Evolutionary conservation across 2,797 vertebrate species (phyloP).

Genomic region (Ctenochaetus hawaiiensis): DNA sequence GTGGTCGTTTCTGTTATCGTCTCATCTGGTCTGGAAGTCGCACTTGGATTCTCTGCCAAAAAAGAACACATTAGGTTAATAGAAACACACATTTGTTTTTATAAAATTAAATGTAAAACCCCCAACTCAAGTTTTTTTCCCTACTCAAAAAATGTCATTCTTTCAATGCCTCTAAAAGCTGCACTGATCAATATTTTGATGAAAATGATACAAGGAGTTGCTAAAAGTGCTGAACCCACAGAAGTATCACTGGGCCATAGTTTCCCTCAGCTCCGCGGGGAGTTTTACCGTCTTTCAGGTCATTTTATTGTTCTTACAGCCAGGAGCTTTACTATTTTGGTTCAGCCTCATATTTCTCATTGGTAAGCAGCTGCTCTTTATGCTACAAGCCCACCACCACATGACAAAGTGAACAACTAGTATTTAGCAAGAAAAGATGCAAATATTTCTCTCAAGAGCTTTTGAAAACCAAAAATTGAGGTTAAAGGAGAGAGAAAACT

Average conservation of each 20-base stretch:
- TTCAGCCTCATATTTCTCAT: not conserved
- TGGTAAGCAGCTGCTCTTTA: not conserved
- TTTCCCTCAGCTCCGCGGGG: not conserved
- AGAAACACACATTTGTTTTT: not conserved
- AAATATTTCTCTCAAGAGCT: not conserved
- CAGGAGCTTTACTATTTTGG: not conserved
- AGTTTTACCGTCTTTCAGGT: not conserved
- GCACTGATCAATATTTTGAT: not conserved
- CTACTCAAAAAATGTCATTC: not conserved
- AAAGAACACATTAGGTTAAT: not conserved
- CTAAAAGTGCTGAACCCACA: not conserved
- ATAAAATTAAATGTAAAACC: not conserved
- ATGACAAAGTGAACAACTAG: not conserved
- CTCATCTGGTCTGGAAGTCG: conserved; percentile 63
- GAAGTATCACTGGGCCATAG: not conserved
- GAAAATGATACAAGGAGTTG: not conserved
- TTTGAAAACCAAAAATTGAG: not conserved
- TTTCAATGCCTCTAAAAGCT: not conserved
- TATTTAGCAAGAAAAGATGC: not conserved
- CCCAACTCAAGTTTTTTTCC: not conserved
- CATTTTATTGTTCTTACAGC: not conserved
- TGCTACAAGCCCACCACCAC: not conserved
- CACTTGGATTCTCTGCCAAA: conserved; percentile 73
- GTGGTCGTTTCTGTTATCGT: conserved; percentile 57
- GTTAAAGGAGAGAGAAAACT: not conserved